Evolutionary conservation across 1,140 invertebrate genomes (phyloP), one percentile per base, ranked within the genome.

Genomic region (Formica selysi): DNA sequence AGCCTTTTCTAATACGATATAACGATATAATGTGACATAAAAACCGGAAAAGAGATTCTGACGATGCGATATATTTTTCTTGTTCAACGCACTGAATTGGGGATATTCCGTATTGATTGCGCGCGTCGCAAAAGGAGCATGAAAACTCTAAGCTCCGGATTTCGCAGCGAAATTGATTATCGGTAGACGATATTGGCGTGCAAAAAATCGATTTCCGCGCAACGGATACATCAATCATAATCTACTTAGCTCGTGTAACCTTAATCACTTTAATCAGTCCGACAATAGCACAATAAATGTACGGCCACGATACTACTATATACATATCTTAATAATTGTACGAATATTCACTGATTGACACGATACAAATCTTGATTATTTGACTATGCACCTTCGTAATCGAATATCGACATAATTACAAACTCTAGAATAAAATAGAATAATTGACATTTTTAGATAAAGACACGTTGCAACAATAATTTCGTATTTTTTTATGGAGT

Each of bases 121-220:
- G 64, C 48, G 22, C 67, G 41, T 80, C 57, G 48, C 22, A 87
- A 71, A 71, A 88, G 48, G 26, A 87, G 32, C 57, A 51, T 13
- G n/a, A 61, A 48, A 59, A 68, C 44, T 41, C 64, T 70, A 57
- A 68, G 57, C 62, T 29, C 36, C 51, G 57, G 59, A 65, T 85
- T 76, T 59, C 41, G 38, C 51, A n/a, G 13, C 59, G 80, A 87
- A 89, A 89, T 85, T 89, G 86, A 87, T 78, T 85, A 78, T 87
- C 64, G 80, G 38, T 16, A 10, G 22, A 16, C 44, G 29, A 85
- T 85, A 76, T 65, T 48, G 44, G 11, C 0, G 32, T 5, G 38
- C 29, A 86, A 89, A 88, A 51, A 84, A 84, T 84, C 78, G 59
- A 76, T 65, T 73, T 71, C 78, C 54, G 26, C n/a, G 54, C 26